Percentiles rank a stretch among this genome's conserved stretches.
phyloP scores from a whole-genome alignment of 1,140 invertebrate genomes.

The Anadara kagoshimensis region DNA sequence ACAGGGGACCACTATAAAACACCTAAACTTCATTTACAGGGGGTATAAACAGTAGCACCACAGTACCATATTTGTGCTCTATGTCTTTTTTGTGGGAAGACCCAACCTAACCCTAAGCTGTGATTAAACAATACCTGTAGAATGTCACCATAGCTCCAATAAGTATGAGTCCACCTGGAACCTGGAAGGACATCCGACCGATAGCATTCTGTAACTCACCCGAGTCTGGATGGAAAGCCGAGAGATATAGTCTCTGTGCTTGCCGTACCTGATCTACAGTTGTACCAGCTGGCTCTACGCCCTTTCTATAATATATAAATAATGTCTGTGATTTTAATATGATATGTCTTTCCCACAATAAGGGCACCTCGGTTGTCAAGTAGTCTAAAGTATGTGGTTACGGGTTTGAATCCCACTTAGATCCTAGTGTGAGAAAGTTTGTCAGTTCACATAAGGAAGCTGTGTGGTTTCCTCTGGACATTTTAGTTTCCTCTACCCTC shows the following conservation, averaged over 20 bases:
- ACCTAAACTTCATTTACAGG: too few species aligned
- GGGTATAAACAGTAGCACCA: background rate
- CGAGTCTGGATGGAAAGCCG: constrained; percentile 98
- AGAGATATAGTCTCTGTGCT: constrained; percentile 95
- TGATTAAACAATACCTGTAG: constrained; percentile 59
- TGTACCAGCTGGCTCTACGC: constrained; percentile 48
- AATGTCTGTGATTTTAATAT: too few species aligned
- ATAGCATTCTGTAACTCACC: constrained; percentile 96
- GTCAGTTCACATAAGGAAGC: too few species aligned
- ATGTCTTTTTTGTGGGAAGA: background rate
- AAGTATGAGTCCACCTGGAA: constrained; percentile 96
- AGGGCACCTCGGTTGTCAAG: too few species aligned
- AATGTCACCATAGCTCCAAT: constrained; percentile 78
- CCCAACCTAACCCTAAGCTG: too few species aligned
- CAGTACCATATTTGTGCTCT: background rate
- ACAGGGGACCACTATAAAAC: too few species aligned
- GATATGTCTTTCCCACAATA: too few species aligned
- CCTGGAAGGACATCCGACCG: constrained; percentile 98
- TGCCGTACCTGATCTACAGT: constrained; percentile 86
- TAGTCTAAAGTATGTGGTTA: too few species aligned
- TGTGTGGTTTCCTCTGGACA: too few species aligned
- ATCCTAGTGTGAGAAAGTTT: too few species aligned
- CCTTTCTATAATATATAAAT: background rate
- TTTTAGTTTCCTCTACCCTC: too few species aligned
- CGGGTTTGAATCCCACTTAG: too few species aligned